These are phyloP conservation scores for Erynnis tages DNA, from an alignment of 2,888 invertebrate genomes.

Conservation along the genomic window DNA sequence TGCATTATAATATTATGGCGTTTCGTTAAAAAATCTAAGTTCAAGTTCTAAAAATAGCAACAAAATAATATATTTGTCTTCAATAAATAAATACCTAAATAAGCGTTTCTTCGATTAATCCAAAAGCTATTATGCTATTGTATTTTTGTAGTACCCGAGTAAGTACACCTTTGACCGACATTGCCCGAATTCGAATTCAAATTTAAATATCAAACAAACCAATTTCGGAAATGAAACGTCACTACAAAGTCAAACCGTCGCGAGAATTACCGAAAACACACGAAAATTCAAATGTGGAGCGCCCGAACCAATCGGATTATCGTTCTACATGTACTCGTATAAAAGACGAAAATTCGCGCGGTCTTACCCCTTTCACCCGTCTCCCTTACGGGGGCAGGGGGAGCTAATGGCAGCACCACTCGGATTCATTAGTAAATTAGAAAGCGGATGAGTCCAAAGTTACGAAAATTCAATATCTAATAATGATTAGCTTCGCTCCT, in stretches of 20 bases:
- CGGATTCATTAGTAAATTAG: constrained; percentile 83
- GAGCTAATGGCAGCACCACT: constrained; percentile 76
- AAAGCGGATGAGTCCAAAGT: constrained; percentile 82
- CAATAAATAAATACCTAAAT: too few species aligned
- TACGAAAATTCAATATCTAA: constrained; percentile 82
- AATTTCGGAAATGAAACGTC: constrained; percentile 51
- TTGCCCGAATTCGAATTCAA: constrained; percentile 5
- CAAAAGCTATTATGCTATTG: too few species aligned
- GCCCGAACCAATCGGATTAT: constrained; percentile 79
- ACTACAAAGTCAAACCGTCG: constrained; percentile 50
- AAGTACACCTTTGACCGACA: constrained; percentile 4
- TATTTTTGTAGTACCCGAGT: too few species aligned
- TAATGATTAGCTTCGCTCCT: constrained; percentile 72
- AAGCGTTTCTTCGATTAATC: too few species aligned
- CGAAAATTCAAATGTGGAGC: constrained; percentile 76
- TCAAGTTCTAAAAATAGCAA: too few species aligned
- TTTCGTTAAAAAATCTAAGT: too few species aligned
- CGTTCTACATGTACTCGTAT: constrained; percentile 67
- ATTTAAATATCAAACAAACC: constrained; percentile 40
- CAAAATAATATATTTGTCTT: too few species aligned
- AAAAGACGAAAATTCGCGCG: constrained; percentile 78
- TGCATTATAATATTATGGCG: too few species aligned
- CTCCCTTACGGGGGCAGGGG: constrained; percentile 41
- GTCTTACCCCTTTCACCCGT: constrained; percentile 71
- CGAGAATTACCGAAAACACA: constrained; percentile 64